Percentiles rank a stretch among this genome's conserved stretches.
Evolutionary conservation across 2,888 invertebrate species (phyloP).

Genomic region (Agrochola circellaris): DNA sequence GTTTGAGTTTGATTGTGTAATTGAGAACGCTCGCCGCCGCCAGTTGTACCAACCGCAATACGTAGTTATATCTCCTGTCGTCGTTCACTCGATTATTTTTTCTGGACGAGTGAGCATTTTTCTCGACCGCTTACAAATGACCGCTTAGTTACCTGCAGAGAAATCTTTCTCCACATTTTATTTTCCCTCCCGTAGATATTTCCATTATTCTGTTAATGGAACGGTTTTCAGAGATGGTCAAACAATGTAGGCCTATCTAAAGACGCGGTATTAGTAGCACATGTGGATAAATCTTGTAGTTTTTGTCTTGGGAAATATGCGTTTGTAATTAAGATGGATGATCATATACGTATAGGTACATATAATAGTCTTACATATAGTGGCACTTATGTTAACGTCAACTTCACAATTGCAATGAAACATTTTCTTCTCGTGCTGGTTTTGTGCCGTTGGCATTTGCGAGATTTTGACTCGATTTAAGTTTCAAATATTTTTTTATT

Average conservation of each 20-base stretch:
- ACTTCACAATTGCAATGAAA: constrained; percentile 42
- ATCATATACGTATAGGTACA: neutral
- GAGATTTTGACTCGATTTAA: constrained; percentile 29
- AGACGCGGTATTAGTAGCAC: constrained; percentile 71
- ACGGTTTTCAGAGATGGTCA: constrained; percentile 81
- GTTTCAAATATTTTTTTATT: constrained; percentile 13
- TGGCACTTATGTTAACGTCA: constrained; percentile 31
- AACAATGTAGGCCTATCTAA: constrained; percentile 82
- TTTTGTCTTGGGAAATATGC: constrained; percentile 43
- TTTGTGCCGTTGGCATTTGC: constrained; percentile 15
- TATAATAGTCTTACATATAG: neutral
- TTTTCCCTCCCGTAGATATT: constrained; percentile 83
- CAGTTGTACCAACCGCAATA: constrained; percentile 46
- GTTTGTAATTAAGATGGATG: constrained; percentile 54
- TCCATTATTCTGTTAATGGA: constrained; percentile 88
- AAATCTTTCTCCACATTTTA: constrained; percentile 86
- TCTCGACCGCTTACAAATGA: constrained; percentile 88
- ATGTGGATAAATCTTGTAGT: constrained; percentile 57
- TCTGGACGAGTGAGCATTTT: constrained; percentile 86
- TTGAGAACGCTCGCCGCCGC: constrained; percentile 32
- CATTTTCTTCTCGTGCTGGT: constrained; percentile 34
- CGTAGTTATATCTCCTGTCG: constrained; percentile 61
- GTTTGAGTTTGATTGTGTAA: constrained; percentile 52
- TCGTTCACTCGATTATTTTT: constrained; percentile 83
- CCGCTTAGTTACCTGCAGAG: constrained; percentile 84